Conservation (phyloP, 2,888 invertebrate species). For the Aphodius sticticus region DNA sequence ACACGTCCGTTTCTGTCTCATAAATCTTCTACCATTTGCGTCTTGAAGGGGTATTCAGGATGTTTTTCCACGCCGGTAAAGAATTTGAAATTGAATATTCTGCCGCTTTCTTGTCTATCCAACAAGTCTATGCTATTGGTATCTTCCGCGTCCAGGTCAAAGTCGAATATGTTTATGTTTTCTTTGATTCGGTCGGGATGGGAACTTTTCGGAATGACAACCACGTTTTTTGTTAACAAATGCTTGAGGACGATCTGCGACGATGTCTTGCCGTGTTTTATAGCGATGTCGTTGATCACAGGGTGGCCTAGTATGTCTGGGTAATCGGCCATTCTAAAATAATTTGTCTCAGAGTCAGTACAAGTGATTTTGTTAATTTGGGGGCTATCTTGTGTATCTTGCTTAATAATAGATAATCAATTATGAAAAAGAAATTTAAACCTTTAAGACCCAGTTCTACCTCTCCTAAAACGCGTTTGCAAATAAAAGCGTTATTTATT, state of each 20-base stretch:
- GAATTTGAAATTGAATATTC: conserved; percentile 74
- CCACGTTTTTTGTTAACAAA: conserved; percentile 71
- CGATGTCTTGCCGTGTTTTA: conserved; percentile 67
- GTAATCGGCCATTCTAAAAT: conserved; percentile 28
- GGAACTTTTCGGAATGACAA: conserved; percentile 82
- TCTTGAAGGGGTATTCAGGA: conserved; percentile 72
- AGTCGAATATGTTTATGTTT: conserved; percentile 75
- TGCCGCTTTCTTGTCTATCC: conserved; percentile 69
- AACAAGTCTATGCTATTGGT: conserved; percentile 64
- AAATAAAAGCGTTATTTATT: too few relatives aligned
- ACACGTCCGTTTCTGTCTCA: neutral
- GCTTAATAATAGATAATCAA: too few relatives aligned
- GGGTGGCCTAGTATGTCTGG: conserved; percentile 71
- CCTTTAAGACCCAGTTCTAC: too few relatives aligned
- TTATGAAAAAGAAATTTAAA: too few relatives aligned
- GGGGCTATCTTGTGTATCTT: too few relatives aligned
- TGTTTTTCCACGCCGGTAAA: conserved; percentile 74
- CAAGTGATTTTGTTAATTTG: too few relatives aligned
- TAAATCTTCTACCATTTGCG: neutral
- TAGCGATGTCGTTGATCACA: conserved; percentile 66
- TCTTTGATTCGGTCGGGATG: conserved; percentile 73
- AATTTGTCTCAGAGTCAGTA: neutral
- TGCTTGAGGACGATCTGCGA: conserved; percentile 79
- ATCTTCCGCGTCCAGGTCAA: conserved; percentile 66
- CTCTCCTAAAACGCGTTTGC: too few relatives aligned